Percentiles rank a stretch among this genome's conserved stretches.
Conservation (phyloP, 2,888 invertebrate genomes). For the Mythimna lalbum region DNA sequence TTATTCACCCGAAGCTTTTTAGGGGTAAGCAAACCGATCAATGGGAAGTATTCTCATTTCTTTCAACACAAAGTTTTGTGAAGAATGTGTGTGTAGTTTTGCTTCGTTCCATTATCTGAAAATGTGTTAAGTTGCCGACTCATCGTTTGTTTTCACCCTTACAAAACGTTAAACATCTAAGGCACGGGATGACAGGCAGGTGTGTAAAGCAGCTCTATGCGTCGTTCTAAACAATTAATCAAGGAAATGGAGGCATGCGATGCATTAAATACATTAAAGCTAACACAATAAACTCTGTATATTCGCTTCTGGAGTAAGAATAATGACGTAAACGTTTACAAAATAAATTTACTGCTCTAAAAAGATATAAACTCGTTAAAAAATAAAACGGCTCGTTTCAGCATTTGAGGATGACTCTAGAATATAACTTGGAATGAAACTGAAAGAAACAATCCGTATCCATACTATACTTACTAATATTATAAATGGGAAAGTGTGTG, state of each 20-base stretch:
- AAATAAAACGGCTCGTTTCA: no score
- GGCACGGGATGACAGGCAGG: conserved; percentile 48
- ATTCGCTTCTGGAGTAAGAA: conserved; percentile 14
- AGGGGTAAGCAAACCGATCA: conserved; percentile 25
- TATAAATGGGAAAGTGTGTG: no score
- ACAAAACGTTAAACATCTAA: conserved; percentile 35
- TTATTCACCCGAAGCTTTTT: background rate
- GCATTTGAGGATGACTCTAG: no score
- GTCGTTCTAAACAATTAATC: conserved; percentile 52
- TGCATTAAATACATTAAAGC: conserved; percentile 39
- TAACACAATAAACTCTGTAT: conserved; percentile 41
- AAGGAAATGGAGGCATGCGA: conserved; percentile 38
- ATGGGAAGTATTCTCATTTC: conserved; percentile 2
- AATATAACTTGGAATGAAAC: no score
- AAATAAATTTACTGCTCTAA: conserved; percentile 24
- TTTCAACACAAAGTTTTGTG: background rate
- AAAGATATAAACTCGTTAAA: conserved; percentile 1
- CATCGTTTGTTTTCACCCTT: conserved; percentile 35
- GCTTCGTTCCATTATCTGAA: conserved; percentile 22
- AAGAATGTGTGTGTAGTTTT: conserved; percentile 10
- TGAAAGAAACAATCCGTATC: no score
- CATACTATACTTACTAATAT: no score
- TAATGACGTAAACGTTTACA: conserved; percentile 18
- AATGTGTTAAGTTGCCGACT: conserved; percentile 29
- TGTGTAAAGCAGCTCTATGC: conserved; percentile 33